Percentiles rank a stretch among this genome's conserved stretches.
These are phyloP conservation scores for Nycticryphes semicollaris DNA, from an alignment of 2,113 vertebrate species.

Conservation along the genomic window DNA sequence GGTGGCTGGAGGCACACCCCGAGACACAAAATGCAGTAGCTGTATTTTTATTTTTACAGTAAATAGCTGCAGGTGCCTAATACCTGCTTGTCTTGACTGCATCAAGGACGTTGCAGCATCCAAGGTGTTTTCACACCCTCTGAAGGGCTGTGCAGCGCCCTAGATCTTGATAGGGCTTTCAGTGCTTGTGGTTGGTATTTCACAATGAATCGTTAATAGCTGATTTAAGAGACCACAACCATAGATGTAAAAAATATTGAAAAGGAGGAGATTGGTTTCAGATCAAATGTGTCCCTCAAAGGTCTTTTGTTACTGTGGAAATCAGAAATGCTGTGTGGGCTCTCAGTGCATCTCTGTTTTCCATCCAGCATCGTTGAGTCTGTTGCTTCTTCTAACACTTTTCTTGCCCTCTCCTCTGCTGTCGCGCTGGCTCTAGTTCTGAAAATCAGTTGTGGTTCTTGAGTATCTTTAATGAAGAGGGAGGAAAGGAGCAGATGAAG, in stretches of 20 bases:
- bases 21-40: background rate
- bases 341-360: background rate
- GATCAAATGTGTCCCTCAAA: background rate
- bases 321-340: accelerated
- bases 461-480: background rate
- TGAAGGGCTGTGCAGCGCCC: accelerated
- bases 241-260: background rate
- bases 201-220: background rate
- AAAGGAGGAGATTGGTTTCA: background rate
- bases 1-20: background rate
- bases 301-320: background rate
- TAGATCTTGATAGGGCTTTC: background rate
- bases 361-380: accelerated
- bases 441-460: background rate
- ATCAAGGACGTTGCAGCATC: background rate
- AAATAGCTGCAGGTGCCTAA: background rate
- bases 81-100: background rate
- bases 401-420: background rate
- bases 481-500: background rate
- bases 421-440: background rate
- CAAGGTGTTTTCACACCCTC: background rate
- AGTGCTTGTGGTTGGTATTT: background rate
- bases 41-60: background rate
- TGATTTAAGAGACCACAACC: background rate
- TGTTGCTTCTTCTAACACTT: background rate